Evolutionary conservation across 1,140 invertebrate species (phyloP), one percentile per base, ranked within the genome.

Genomic region (Macrotrachela quadricornifera): DNA sequence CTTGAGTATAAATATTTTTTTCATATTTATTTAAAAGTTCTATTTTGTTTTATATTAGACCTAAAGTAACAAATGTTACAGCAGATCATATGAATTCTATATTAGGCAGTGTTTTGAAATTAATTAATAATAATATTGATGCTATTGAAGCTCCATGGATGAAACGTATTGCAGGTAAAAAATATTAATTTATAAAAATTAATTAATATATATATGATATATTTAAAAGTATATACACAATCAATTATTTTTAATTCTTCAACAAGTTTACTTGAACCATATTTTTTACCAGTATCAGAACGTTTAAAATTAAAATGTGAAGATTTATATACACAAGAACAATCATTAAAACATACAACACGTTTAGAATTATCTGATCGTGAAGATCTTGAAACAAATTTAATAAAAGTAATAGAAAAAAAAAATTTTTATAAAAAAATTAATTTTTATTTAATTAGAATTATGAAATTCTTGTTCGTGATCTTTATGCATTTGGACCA

Each of bases 401-500:
- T 55, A 77, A 87, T 50, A 85, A 90, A 68, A 78, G 83, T 0
- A 85, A 92, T 57, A 69, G 69, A 54, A n/a, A 58, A 51, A 49
- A 36, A 17, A 17, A 12, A 51, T n/a, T 54, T 54, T 14, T 16
- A 56, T 17, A 11, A n/a, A n/a, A n/a, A n/a, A n/a, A n/a, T n/a
- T n/a, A n/a, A n/a, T n/a, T 17, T 17, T 13, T 6, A 13, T 13
- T 46, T 6, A 16, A 46, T 21, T 62, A 62, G 75, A 85, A 92
- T 65, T 96, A 87, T 82, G 82, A 91, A 61, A 74, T 92, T 1
- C 69, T 97, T 10, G 90, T 96, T 2, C 74, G 94, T 37, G 94
- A 99, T 63, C 92, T 97, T 54, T 99, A 99, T 68, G 91, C 94
- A 0, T 97, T 97, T 71, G 97, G 95, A 73, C 94, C 94, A 1